A percentile compares a stretch with the other conserved stretches of the same genome.
Evolutionary conservation across 2,888 invertebrate genomes (phyloP).

Genomic region (Eubasilissa splendida): DNA sequence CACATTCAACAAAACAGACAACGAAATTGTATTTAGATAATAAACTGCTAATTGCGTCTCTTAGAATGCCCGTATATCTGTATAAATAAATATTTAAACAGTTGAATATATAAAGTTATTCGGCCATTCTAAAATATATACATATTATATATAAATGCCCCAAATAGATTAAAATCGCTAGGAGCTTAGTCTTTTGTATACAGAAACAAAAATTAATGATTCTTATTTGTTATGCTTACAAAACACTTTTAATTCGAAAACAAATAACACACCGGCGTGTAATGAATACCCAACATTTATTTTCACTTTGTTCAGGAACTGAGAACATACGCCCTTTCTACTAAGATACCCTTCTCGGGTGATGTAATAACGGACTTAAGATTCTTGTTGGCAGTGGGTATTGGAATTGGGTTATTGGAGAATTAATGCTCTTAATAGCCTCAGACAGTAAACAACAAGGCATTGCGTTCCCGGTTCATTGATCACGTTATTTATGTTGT

Average conservation of each 20-base stretch:
- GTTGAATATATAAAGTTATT: too few species aligned
- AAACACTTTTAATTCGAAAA: constrained; percentile 12
- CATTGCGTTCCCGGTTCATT: constrained; percentile 52
- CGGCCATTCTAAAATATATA: too few species aligned
- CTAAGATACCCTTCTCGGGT: background rate
- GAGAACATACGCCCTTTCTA: constrained; percentile 5
- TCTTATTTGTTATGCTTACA: background rate
- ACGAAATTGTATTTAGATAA: too few species aligned
- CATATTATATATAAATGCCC: too few species aligned
- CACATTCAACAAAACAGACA: too few species aligned
- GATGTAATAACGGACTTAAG: constrained; percentile 23
- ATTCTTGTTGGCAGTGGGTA: background rate
- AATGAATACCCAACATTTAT: constrained; percentile 11
- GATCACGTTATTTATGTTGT: constrained; percentile 51
- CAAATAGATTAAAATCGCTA: too few species aligned
- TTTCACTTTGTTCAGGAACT: constrained; percentile 31
- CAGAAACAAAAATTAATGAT: too few species aligned
- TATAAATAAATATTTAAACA: too few species aligned
- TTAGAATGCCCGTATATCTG: too few species aligned
- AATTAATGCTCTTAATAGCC: constrained; percentile 52
- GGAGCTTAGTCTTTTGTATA: too few species aligned
- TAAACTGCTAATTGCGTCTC: too few species aligned
- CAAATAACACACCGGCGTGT: constrained; percentile 12
- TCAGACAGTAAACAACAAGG: constrained; percentile 52
- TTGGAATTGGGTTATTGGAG: constrained; percentile 51